phyloP scores from a whole-genome alignment of 92 coral and sea anemone species.

The Virgularia gustaviana region DNA sequence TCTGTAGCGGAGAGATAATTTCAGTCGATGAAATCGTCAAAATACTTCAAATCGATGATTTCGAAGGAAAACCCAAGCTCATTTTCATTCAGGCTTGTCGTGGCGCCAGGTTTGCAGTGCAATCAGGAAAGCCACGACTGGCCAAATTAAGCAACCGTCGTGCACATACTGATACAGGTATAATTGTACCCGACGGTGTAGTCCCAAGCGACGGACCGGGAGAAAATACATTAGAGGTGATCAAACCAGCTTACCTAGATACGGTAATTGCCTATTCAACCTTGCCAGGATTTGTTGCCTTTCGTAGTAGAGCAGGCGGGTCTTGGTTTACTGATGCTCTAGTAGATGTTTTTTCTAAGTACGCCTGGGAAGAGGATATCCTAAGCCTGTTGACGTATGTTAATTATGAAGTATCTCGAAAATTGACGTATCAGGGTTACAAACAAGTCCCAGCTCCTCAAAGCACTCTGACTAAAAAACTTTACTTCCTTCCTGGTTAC shows the following conservation, averaged over 20 bases:
- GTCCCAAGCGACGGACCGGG: not conserved
- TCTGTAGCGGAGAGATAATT: constrained; percentile 18
- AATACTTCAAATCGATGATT: not conserved
- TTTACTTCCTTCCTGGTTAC: constrained; percentile 59
- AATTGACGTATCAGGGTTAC: constrained; percentile 11
- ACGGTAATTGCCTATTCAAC: constrained; percentile 38
- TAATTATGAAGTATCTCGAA: constrained; percentile 46
- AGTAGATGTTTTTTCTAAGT: constrained; percentile 44
- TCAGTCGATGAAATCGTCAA: constrained; percentile 16
- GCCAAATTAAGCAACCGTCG: not conserved
- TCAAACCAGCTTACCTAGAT: not conserved
- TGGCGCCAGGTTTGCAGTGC: not conserved
- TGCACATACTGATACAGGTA: not conserved
- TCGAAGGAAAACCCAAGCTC: constrained; percentile 49
- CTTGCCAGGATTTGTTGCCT: constrained; percentile 35
- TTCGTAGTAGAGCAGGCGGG: not conserved
- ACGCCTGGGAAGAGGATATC: constrained; percentile 62
- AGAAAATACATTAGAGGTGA: not conserved
- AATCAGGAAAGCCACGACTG: not conserved
- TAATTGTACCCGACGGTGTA: no score
- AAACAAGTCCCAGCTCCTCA: constrained; percentile 50
- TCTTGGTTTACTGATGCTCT: constrained; percentile 33
- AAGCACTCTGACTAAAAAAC: constrained; percentile 53
- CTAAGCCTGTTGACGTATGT: constrained; percentile 50
- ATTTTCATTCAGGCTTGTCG: constrained; percentile 49